These are phyloP conservation scores for Cydia pomonella DNA, from an alignment of 1,140 invertebrate genomes.

Conservation along the genomic window DNA sequence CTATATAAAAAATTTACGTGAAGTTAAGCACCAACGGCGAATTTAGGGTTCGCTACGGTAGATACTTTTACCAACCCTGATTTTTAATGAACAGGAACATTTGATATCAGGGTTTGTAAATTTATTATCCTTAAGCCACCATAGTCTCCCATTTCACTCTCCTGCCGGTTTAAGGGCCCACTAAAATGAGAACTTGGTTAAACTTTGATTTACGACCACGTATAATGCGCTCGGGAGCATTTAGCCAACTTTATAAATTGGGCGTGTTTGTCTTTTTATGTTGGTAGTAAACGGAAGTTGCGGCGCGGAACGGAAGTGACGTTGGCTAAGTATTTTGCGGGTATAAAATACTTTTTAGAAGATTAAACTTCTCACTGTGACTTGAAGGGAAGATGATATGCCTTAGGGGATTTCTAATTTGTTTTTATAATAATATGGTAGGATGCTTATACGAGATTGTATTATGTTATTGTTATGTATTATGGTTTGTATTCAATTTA, in stretches of 20 bases:
- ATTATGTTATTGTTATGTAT: too few species aligned
- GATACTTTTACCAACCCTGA: too few species aligned
- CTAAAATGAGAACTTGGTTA: conserved; percentile 25
- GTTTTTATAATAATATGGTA: background rate
- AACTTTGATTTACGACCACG: conserved; percentile 33
- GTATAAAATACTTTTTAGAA: conserved; percentile 10
- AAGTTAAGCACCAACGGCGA: too few species aligned
- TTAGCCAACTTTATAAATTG: conserved; percentile 41
- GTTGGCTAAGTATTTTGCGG: background rate
- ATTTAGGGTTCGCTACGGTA: too few species aligned
- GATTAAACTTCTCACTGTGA: conserved; percentile 17
- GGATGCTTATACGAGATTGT: background rate
- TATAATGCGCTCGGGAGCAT: conserved; percentile 36
- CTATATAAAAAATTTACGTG: too few species aligned
- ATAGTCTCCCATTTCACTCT: background rate
- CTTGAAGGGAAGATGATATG: background rate
- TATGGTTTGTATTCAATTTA: too few species aligned
- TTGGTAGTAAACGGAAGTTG: conserved; percentile 28
- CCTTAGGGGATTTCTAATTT: background rate
- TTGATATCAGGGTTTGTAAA: too few species aligned
- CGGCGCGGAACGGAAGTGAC: background rate
- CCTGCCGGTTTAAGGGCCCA: background rate
- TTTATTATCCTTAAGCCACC: background rate
- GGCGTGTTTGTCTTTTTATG: conserved; percentile 34
- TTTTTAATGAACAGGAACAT: too few species aligned